phyloP scores from a whole-genome alignment of 2,888 invertebrate genomes.

The Caenorhabditis sulstoni region DNA sequence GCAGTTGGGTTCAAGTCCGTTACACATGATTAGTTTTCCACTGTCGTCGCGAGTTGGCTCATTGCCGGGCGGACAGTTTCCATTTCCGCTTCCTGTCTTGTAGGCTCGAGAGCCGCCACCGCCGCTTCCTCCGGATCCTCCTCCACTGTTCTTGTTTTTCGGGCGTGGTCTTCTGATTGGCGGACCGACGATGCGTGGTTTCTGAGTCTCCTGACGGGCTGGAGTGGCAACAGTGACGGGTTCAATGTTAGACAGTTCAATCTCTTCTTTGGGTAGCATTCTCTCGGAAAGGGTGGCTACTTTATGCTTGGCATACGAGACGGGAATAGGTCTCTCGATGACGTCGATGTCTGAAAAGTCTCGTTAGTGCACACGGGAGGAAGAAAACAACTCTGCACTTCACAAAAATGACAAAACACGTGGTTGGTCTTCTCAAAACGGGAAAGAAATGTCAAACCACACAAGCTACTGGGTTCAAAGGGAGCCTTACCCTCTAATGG shows the following conservation, averaged over 20 bases:
- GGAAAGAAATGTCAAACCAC: slow-evolving; percentile 32
- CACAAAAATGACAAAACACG: slow-evolving; percentile 38
- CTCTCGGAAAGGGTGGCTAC: slow-evolving; percentile 58
- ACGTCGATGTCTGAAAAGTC: slow-evolving; percentile 69
- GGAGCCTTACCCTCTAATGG: slow-evolving; percentile 68
- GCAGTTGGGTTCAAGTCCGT: slow-evolving; percentile 79
- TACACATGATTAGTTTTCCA: slow-evolving; percentile 75
- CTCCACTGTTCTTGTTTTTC: slow-evolving; percentile 57
- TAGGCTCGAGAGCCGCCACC: slow-evolving; percentile 53
- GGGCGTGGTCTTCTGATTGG: slow-evolving; percentile 75
- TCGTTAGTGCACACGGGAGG: slow-evolving; percentile 61
- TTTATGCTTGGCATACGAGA: slow-evolving; percentile 69
- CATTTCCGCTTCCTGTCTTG: slow-evolving; percentile 71
- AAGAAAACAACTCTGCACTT: slow-evolving; percentile 43
- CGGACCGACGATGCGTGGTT: slow-evolving; percentile 75
- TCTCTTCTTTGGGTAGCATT: slow-evolving; percentile 59
- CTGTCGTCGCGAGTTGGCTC: slow-evolving; percentile 72
- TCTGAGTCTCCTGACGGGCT: slow-evolving; percentile 59
- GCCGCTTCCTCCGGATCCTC: slow-evolving; percentile 49
- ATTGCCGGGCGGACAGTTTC: slow-evolving; percentile 79
- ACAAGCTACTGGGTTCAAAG: slow-evolving; percentile 42
- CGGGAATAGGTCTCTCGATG: slow-evolving; percentile 67
- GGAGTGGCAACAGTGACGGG: slow-evolving; percentile 44
- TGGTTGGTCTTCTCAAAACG: slow-evolving; percentile 30
- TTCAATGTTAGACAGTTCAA: slow-evolving; percentile 43